phyloP scores from a whole-genome alignment of 2,888 invertebrate genomes.

The Encarsia formosa region DNA sequence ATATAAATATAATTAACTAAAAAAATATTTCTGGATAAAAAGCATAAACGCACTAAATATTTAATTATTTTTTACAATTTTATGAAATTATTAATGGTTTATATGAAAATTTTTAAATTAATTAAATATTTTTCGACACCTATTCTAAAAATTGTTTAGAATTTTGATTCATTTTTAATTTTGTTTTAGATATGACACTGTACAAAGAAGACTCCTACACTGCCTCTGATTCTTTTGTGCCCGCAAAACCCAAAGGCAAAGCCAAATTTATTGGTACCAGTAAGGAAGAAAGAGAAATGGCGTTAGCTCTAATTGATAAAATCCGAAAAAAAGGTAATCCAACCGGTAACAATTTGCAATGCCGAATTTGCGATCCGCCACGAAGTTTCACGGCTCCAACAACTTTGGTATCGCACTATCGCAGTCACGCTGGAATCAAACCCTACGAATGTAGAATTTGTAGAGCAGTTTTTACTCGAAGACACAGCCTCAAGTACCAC shows the following conservation, averaged over 20 bases:
- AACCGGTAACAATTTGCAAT: slow-evolving; percentile 50
- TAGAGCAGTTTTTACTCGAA: slow-evolving; percentile 57
- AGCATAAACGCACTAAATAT: too few species aligned
- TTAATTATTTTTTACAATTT: too few species aligned
- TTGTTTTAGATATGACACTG: slow-evolving; percentile 21
- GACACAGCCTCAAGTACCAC: slow-evolving; percentile 61
- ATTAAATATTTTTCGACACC: too few species aligned
- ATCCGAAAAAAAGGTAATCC: slow-evolving; percentile 50
- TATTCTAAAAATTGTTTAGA: too few species aligned
- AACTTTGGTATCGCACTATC: slow-evolving; percentile 58
- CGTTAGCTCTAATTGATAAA: slow-evolving; percentile 53
- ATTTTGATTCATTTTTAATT: too few species aligned
- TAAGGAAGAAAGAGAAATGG: slow-evolving; percentile 53
- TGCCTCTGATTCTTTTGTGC: slow-evolving; percentile 19
- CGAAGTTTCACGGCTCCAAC: slow-evolving; percentile 59
- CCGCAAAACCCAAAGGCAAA: slow-evolving; percentile 51
- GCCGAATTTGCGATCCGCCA: slow-evolving; percentile 56
- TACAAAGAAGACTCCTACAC: slow-evolving; percentile 26
- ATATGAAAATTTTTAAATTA: too few species aligned
- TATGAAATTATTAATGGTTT: too few species aligned
- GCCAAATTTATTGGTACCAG: slow-evolving; percentile 54
- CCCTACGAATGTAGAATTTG: slow-evolving; percentile 59
- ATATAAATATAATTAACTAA: too few species aligned
- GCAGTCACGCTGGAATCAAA: slow-evolving; percentile 61
- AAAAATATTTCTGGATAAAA: too few species aligned